Evolutionary conservation across 2,888 invertebrate genomes (phyloP).

Genomic region (Salpingus planirostris): DNA sequence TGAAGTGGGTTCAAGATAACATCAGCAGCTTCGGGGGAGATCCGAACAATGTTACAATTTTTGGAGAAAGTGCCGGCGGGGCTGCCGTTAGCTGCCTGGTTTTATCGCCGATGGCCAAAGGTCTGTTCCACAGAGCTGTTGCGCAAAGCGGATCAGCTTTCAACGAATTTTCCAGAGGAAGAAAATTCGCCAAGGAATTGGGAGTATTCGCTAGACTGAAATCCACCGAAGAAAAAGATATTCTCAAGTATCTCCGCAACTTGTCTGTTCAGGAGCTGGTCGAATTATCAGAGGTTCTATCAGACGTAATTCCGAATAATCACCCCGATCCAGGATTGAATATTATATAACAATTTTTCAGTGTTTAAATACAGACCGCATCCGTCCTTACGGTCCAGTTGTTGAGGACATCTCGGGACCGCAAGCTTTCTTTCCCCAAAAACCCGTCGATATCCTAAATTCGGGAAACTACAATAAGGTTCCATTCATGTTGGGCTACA

Average conservation of each 20-base stretch:
- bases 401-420: conserved; percentile 17
- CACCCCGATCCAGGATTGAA: not conserved
- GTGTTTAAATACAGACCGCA: conserved; percentile 1
- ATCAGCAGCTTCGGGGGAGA: conserved; percentile 42
- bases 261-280: conserved; percentile 34
- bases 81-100: conserved; percentile 35
- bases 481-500: conserved; percentile 25
- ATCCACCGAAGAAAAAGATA: conserved; percentile 1
- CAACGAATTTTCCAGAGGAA: conserved; percentile 24
- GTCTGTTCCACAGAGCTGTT: conserved; percentile 29
- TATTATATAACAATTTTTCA: not conserved
- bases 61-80: conserved; percentile 45
- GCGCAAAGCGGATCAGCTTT: conserved; percentile 34
- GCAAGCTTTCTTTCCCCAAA: conserved; percentile 18
- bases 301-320: conserved; percentile 21
- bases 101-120: not conserved
- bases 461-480: conserved; percentile 23
- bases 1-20: conserved; percentile 43
- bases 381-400: conserved; percentile 12
- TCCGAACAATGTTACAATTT: conserved; percentile 42
- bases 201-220: conserved; percentile 1
- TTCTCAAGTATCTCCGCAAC: too few species aligned
- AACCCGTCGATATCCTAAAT: conserved; percentile 19
- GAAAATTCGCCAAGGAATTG: not conserved
- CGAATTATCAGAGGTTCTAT: conserved; percentile 29